Percentiles rank a stretch among this genome's conserved stretches.
phyloP scores from a whole-genome alignment of 2,888 invertebrate species.

The Drosophila paranaensis region DNA sequence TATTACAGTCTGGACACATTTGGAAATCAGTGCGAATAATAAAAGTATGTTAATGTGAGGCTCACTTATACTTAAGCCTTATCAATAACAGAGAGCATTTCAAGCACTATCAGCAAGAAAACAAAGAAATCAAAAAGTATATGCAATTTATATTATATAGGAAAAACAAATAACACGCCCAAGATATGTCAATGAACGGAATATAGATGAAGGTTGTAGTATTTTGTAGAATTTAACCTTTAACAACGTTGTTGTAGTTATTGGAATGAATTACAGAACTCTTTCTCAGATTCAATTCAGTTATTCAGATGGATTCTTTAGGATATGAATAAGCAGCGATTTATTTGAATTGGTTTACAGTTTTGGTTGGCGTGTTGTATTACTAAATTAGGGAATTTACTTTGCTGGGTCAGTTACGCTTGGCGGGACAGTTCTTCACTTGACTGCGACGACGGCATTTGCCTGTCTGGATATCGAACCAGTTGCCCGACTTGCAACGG shows the following conservation, averaged over 20 bases:
- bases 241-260: not conserved
- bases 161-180: no score
- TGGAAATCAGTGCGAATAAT: constrained; percentile 4
- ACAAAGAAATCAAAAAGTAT: constrained; percentile 20
- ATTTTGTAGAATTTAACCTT: not conserved
- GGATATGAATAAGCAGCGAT: constrained; percentile 23
- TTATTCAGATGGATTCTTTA: not conserved
- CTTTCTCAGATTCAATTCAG: no score
- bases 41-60: constrained; percentile 11
- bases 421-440: constrained; percentile 56
- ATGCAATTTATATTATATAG: not conserved
- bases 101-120: constrained; percentile 2
- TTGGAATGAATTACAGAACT: not conserved
- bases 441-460: constrained; percentile 46
- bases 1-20: constrained; percentile 3
- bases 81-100: constrained; percentile 2
- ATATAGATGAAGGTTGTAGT: constrained; percentile 1
- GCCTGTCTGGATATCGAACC: constrained; percentile 55
- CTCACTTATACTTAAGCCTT: not conserved
- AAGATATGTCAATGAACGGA: constrained; percentile 1
- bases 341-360: constrained; percentile 11
- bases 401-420: constrained; percentile 45
- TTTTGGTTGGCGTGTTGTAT: not conserved
- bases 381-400: not conserved
- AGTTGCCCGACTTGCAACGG: constrained; percentile 49